phyloP scores from a whole-genome alignment of 92 coral and sea anemone genomes.

The Zoanthus gigantus region DNA sequence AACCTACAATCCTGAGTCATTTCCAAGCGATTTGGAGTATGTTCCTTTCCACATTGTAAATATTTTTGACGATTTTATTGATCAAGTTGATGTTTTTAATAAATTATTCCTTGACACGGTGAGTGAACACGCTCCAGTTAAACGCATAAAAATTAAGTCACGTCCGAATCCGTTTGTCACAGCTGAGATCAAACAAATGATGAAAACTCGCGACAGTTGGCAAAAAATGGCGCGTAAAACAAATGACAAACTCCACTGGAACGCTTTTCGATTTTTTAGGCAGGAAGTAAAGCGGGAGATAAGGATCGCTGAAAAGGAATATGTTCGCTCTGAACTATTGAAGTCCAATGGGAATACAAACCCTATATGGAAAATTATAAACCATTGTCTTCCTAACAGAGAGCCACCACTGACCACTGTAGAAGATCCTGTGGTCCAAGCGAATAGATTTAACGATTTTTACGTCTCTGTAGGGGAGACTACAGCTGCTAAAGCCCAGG shows the following conservation, averaged over 20 bases:
- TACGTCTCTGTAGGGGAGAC: constrained; percentile 51
- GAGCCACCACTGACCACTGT: constrained; percentile 29
- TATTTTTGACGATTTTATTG: constrained; percentile 22
- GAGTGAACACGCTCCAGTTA: constrained; percentile 38
- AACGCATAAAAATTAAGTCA: constrained; percentile 53
- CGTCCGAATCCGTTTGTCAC: constrained; percentile 60
- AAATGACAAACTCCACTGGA: constrained; percentile 61
- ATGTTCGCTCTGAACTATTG: constrained; percentile 42
- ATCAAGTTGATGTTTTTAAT: constrained; percentile 40
- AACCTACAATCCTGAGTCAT: constrained; percentile 27
- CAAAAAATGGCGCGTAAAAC: constrained; percentile 52
- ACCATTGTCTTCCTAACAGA: constrained; percentile 34
- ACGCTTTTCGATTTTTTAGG: constrained; percentile 61
- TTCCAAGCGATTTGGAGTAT: constrained; percentile 25
- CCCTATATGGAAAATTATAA: constrained; percentile 53
- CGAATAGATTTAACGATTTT: constrained; percentile 51
- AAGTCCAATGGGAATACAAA: constrained; percentile 52
- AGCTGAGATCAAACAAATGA: constrained; percentile 55
- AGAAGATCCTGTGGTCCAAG: constrained; percentile 52
- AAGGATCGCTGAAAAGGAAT: constrained; percentile 54
- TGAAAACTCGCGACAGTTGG: constrained; percentile 57
- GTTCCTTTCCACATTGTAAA: constrained; percentile 48
- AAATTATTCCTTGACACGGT: constrained; percentile 35
- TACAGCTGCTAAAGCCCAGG: constrained; percentile 48
- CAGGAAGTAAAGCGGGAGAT: constrained; percentile 70